These are phyloP conservation scores for Drosophila leonis DNA, from an alignment of 2,888 invertebrate species.

Conservation along the genomic window DNA sequence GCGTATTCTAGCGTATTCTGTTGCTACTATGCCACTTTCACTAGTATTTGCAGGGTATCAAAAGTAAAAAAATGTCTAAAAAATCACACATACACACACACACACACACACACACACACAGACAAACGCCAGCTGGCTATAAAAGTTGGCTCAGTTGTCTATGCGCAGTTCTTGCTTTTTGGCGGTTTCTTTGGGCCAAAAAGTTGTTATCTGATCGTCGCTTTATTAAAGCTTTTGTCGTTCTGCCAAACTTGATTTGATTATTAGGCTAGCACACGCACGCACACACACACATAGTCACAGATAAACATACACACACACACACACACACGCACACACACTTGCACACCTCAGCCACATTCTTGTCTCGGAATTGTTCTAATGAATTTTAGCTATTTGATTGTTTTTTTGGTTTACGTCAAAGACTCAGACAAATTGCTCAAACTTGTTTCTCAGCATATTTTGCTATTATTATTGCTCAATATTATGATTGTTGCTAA, in stretches of 20 bases:
- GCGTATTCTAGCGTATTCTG: no score
- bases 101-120: background rate
- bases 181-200: slow-evolving; percentile 57
- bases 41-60: background rate
- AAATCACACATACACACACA: background rate
- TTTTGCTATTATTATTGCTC: slow-evolving; percentile 71
- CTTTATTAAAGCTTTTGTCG: slow-evolving; percentile 73
- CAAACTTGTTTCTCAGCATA: slow-evolving; percentile 69
- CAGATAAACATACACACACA: slow-evolving; percentile 1
- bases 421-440: slow-evolving; percentile 59
- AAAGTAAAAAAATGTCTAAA: background rate
- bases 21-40: background rate
- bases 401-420: slow-evolving; percentile 43
- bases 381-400: slow-evolving; percentile 70
- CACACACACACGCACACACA: slow-evolving; percentile 2
- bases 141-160: slow-evolving; percentile 27
- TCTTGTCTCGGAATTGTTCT: slow-evolving; percentile 76
- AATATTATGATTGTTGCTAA: slow-evolving; percentile 68
- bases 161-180: slow-evolving; percentile 31
- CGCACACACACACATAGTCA: slow-evolving; percentile 10
- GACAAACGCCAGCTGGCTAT: slow-evolving; percentile 2
- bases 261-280: slow-evolving; percentile 63
- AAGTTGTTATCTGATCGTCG: slow-evolving; percentile 77
- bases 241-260: slow-evolving; percentile 77
- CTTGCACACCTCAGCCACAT: slow-evolving; percentile 54